Evolutionary conservation across 1,140 invertebrate genomes (phyloP).

Genomic region (Atopsyche davidsoni): DNA sequence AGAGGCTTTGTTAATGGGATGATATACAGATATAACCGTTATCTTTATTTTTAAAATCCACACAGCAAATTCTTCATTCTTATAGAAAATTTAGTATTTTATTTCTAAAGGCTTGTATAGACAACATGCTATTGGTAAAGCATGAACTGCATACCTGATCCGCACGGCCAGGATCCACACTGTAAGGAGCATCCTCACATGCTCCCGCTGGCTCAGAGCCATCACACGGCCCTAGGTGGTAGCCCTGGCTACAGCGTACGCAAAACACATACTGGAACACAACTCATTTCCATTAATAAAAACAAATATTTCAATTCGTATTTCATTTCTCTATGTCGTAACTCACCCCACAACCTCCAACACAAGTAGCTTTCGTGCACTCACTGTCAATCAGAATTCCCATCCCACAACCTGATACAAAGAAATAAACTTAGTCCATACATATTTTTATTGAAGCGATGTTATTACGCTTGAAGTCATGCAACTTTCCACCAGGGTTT

Average conservation of each 20-base stretch:
- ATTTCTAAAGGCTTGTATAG: too few relatives aligned
- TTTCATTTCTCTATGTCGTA: too few relatives aligned
- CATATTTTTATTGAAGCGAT: not conserved
- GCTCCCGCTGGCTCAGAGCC: constrained; percentile 34
- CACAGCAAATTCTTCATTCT: too few relatives aligned
- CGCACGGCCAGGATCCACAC: constrained; percentile 50
- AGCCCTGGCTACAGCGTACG: constrained; percentile 70
- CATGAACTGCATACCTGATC: constrained; percentile 16
- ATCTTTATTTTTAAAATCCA: too few relatives aligned
- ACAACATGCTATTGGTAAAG: too few relatives aligned
- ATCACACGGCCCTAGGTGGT: constrained; percentile 69
- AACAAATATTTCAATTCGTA: too few relatives aligned
- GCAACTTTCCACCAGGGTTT: not conserved
- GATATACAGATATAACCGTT: too few relatives aligned
- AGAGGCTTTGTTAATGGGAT: too few relatives aligned
- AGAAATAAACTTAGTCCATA: constrained; percentile 1
- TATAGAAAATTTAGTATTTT: too few relatives aligned
- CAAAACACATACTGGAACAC: constrained; percentile 74
- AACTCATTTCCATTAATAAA: too few relatives aligned
- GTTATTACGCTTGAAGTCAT: not conserved
- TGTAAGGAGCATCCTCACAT: constrained; percentile 48
- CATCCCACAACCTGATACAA: constrained; percentile 64
- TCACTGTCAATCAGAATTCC: constrained; percentile 70
- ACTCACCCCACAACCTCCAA: constrained; percentile 67
- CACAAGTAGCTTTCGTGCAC: constrained; percentile 68